Evolutionary conservation across 2,113 vertebrate genomes (phyloP), one percentile per base, ranked within the genome.

Genomic region (Crotalus helleri): DNA sequence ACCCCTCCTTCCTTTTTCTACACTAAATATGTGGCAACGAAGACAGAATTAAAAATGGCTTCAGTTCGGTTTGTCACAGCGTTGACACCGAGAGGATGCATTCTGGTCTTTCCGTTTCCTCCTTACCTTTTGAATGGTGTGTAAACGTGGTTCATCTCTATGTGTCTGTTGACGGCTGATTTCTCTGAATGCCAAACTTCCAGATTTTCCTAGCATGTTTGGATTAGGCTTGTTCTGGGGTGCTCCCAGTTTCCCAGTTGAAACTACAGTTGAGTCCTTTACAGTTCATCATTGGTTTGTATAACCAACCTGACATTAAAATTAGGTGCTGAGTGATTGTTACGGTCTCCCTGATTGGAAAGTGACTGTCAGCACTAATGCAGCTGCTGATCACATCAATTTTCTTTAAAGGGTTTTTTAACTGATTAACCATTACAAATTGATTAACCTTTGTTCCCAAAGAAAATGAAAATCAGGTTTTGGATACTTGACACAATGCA

Each of bases 401-500:
- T 97, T 97, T n/a, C 51, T 96, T 97, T 94, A 89, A 92, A 91
- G 3, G 0, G n/a, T 69, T 92, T 49, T 95, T 96, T 95, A 95
- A 92, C 54, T 93, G 39, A 92, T 94, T 95, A 61, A 69, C 24
- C 89, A 88, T 92, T 96, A 91, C 53, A 74, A 74, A 74, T 33
- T 74, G 64, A 74, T 94, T 95, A 93, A 96, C 33, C 9, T 95
- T 96, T 91, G 15, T 95, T 92, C 91, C 87, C 94, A 87, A 95
- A 94, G 88, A 12, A 94, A 95, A 94, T 95, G 93, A 95, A 88
- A 94, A 96, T 87, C 94, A n/a, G 88, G 81, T 94, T 93, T 88
- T 91, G 92, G 6, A 21, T 91, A 92, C 61, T 94, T 90, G 90
- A 92, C 93, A 86, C 59, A 93, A 64, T 29, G 61, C 26, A 95